Percentiles rank a stretch among this genome's conserved stretches.
These are phyloP conservation scores for Hirtodrosophila confusa DNA, from an alignment of 2,888 invertebrate species.

Conservation along the genomic window DNA sequence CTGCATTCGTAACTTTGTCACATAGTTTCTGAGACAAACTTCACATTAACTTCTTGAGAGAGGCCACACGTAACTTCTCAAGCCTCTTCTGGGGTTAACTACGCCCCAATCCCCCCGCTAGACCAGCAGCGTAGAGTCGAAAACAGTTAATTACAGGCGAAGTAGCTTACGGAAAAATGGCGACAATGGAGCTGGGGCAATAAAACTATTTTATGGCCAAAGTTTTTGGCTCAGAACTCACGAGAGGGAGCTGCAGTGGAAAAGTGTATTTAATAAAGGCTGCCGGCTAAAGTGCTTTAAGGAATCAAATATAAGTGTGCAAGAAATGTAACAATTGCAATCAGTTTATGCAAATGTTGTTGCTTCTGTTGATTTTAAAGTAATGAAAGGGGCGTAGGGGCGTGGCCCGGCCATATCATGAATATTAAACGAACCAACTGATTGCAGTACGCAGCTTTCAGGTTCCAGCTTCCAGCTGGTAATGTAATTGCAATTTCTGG, in stretches of 20 bases:
- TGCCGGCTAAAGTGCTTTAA: slow-evolving; percentile 52
- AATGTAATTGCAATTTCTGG: slow-evolving; percentile 68
- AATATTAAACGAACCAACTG: slow-evolving; percentile 62
- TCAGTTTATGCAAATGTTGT: slow-evolving; percentile 72
- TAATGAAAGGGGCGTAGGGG: slow-evolving; percentile 65
- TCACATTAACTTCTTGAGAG: slow-evolving; percentile 47
- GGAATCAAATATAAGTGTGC: slow-evolving; percentile 53
- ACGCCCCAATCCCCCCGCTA: slow-evolving; percentile 2
- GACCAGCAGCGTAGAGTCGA: slow-evolving; percentile 37
- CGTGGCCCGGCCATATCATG: slow-evolving; percentile 49
- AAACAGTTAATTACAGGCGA: slow-evolving; percentile 73
- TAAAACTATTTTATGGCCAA: slow-evolving; percentile 75
- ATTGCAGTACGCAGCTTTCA: slow-evolving; percentile 42
- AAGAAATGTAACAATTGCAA: slow-evolving; percentile 48
- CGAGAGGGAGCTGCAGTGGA: slow-evolving; percentile 6
- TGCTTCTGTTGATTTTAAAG: slow-evolving; percentile 64
- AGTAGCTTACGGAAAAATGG: slow-evolving; percentile 64
- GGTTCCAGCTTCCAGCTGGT: slow-evolving; percentile 18
- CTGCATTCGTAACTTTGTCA: slow-evolving; percentile 44
- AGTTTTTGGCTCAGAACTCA: slow-evolving; percentile 45
- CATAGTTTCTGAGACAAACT: slow-evolving; percentile 61
- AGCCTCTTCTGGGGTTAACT: slow-evolving; percentile 22
- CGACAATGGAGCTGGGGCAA: slow-evolving; percentile 58
- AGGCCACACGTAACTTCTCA: slow-evolving; percentile 51
- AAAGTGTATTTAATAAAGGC: slow-evolving; percentile 71